phyloP scores from a whole-genome alignment of 1,140 invertebrate species.

The Cydia fagiglandana region DNA sequence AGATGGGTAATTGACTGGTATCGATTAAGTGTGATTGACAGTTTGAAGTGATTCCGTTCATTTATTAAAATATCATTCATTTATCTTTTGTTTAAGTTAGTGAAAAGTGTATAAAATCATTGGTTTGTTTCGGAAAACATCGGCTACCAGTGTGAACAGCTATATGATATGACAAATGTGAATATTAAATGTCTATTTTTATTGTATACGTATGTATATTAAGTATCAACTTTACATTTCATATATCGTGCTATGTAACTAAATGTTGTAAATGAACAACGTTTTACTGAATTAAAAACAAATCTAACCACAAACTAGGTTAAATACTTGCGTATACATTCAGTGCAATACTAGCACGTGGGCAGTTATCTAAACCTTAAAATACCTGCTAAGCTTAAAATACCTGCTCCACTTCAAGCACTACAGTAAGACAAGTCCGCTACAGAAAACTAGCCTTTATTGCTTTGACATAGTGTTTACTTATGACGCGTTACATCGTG shows the following conservation, averaged over 20 bases:
- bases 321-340: conserved; percentile 16
- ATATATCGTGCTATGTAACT: too few species aligned
- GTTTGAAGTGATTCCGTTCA: background rate
- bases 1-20: background rate
- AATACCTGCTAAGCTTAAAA: conserved; percentile 19
- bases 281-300: background rate
- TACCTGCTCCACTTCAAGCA: background rate
- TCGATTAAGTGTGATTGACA: background rate
- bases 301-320: background rate
- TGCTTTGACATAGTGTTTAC: background rate
- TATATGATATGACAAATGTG: too few species aligned
- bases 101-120: too few species aligned
- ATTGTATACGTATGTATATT: too few species aligned
- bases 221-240: too few species aligned
- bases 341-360: conserved; percentile 25
- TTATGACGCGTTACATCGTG: background rate
- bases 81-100: background rate
- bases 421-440: background rate
- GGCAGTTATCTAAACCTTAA: conserved; percentile 14
- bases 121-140: background rate
- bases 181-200: too few species aligned
- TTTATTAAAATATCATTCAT: background rate
- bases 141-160: too few species aligned
- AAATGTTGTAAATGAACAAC: background rate
- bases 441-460: background rate